Percentiles rank a stretch among this genome's conserved stretches.
Evolutionary conservation across 2,113 vertebrate genomes (phyloP).

Genomic region (Mormoops blainvillei): DNA sequence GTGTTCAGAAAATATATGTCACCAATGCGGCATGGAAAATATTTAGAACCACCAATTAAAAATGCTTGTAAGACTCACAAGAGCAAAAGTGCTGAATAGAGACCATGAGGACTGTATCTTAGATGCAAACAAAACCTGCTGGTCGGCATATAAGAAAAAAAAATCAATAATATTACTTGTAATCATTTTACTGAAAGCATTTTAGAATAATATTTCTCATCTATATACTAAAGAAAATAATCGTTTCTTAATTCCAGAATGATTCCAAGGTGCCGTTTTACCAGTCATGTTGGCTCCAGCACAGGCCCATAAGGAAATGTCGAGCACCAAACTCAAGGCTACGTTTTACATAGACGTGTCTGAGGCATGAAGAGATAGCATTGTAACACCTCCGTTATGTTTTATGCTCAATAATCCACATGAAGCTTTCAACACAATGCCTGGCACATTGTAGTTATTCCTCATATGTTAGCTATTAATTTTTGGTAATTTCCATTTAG

Average conservation of each 20-base stretch:
- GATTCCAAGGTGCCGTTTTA: not conserved
- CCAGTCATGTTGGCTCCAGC: not conserved
- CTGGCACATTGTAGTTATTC: not conserved
- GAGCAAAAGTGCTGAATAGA: conserved; percentile 2
- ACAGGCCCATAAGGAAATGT: not conserved
- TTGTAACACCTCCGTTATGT: not conserved
- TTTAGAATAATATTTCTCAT: not conserved
- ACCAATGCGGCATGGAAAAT: not conserved
- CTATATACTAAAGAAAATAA: not conserved
- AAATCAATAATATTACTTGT: not conserved
- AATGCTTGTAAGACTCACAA: not conserved
- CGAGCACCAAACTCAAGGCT: not conserved
- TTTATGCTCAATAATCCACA: not conserved
- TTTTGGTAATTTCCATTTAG: conserved; percentile 14
- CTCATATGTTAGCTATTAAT: not conserved
- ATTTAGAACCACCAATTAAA: conserved; percentile 26
- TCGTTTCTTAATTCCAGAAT: not conserved
- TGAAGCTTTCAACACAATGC: not conserved
- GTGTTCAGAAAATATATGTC: conserved; percentile 52
- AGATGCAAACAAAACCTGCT: not conserved
- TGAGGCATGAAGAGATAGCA: not conserved
- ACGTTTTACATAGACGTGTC: not conserved
- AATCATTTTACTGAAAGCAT: not conserved
- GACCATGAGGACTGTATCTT: not conserved
- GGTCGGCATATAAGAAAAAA: not conserved